These are phyloP conservation scores for Nyctalus aviator DNA, from an alignment of 2,797 vertebrate genomes.

Conservation along the genomic window DNA sequence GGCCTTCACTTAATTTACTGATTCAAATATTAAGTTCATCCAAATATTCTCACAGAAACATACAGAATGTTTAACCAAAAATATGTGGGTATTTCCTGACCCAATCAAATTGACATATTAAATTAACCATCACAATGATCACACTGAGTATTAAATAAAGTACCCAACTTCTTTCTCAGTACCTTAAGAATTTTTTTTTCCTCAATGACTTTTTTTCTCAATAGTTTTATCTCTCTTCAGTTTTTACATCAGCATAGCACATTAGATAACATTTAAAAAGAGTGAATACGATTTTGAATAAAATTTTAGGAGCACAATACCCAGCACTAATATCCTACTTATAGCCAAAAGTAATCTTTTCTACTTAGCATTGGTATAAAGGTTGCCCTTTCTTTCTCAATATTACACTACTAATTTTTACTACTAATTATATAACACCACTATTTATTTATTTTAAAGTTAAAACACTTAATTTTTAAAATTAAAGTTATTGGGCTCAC, in stretches of 20 bases:
- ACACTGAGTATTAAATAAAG: not conserved
- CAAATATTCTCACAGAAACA: not conserved
- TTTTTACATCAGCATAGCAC: not conserved
- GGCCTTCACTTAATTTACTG: not conserved
- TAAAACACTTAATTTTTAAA: not conserved
- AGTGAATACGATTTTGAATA: not conserved
- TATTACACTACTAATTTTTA: not conserved
- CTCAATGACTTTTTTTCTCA: not conserved
- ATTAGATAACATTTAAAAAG: not conserved
- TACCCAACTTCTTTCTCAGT: not conserved
- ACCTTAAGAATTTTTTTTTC: not conserved
- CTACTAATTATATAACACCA: not conserved
- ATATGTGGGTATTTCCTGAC: not conserved
- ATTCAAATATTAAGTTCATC: not conserved
- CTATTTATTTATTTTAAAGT: not conserved
- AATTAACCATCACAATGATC: not conserved
- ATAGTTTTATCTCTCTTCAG: not conserved
- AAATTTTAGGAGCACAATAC: not conserved
- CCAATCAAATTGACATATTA: not conserved
- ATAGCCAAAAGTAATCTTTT: not conserved
- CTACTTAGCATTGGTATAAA: not conserved
- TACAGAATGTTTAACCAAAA: not conserved
- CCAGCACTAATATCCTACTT: not conserved
- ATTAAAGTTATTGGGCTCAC: not conserved
- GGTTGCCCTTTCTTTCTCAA: not conserved